Base-by-base conservation (phyloP, 2,888 invertebrate species). In the Melolontha melolontha region DNA sequence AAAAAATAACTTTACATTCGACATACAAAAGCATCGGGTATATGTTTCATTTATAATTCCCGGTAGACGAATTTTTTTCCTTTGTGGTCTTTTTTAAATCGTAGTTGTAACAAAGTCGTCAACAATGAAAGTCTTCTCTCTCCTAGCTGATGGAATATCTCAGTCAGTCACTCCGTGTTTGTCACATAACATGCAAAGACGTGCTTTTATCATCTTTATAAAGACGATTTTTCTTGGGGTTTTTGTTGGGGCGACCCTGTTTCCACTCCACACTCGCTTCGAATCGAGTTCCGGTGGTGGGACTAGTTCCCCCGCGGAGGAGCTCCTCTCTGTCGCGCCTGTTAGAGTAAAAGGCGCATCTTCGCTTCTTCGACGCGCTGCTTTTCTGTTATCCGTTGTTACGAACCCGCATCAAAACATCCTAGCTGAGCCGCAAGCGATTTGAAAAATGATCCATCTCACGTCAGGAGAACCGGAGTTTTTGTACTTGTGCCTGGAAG, bases 101-200 rank as follows among this genome's bases (percentile, higher is more conserved):
- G 80, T 75, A 59, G 59, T 59, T 75, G 77, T 77, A 79, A 82
- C 82, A 82, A 83, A 82, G 81, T 80, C 80, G 81, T 81, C 83
- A 81, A 82, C 82, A 82, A 82, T 81, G 67, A 51, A 52, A 67
- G 81, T 79, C 79, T 42, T 42, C 59, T 47, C 59, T 59, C 59
- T 47, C 47, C 59, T 59, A 59, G 47, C 59, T 80, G 75, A 78
- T 77, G 79, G 81, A 82, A 82, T 83, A 82, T 82, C 82, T 82
- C 82, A 83, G 82, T 82, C 82, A 82, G 79, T 82, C 82, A 81
- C 80, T 81, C 79, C 79, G 79, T 79, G 81, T 81, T 82, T 81
- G 82, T 83, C 82, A 80, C 81, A 81, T 79, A 82, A 82, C 82
- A 82, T 82, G 82, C 82, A 82, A 82, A 83, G 82, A 82, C 80